phyloP scores from a whole-genome alignment of 2,888 invertebrate species.

The Dryocosmus kuriphilus region DNA sequence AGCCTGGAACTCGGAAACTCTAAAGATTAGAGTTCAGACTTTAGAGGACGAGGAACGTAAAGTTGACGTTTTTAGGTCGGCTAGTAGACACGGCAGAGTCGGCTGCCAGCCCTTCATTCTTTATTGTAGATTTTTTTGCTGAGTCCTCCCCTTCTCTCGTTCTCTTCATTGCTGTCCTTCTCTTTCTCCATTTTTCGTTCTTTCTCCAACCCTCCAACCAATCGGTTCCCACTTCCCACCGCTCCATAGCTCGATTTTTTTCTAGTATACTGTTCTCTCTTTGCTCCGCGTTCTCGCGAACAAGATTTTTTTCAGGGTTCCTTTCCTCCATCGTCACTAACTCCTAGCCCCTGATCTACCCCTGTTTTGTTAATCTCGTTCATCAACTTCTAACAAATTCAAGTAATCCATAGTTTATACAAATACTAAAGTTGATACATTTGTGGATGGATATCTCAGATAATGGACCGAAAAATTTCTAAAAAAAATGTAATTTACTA shows the following conservation, averaged over 20 bases:
- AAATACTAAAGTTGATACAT: too few relatives aligned
- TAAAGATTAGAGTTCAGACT: conserved; percentile 27
- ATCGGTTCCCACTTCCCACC: conserved; percentile 1
- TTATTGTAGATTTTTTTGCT: conserved; percentile 62
- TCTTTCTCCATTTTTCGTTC: conserved; percentile 32
- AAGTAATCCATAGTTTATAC: too few relatives aligned
- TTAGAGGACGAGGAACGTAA: conserved; percentile 45
- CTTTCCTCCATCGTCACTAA: background rate
- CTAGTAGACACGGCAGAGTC: conserved; percentile 57
- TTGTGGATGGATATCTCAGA: too few relatives aligned
- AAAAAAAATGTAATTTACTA: too few relatives aligned
- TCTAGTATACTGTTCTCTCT: background rate
- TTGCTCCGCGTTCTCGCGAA: background rate
- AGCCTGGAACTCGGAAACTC: background rate
- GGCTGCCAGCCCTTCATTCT: conserved; percentile 61
- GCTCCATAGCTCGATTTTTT: background rate
- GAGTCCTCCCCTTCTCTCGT: conserved; percentile 52
- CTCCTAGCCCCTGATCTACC: background rate
- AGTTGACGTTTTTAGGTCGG: conserved; percentile 66
- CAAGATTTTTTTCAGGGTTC: background rate
- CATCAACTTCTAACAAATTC: too few relatives aligned
- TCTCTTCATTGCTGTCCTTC: conserved; percentile 46
- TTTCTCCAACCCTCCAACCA: conserved; percentile 17
- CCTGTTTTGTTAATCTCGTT: too few relatives aligned
- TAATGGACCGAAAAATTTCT: too few relatives aligned